Base-by-base conservation (phyloP, 2,797 vertebrate genomes). In the Sorex maritimensis region DNA sequence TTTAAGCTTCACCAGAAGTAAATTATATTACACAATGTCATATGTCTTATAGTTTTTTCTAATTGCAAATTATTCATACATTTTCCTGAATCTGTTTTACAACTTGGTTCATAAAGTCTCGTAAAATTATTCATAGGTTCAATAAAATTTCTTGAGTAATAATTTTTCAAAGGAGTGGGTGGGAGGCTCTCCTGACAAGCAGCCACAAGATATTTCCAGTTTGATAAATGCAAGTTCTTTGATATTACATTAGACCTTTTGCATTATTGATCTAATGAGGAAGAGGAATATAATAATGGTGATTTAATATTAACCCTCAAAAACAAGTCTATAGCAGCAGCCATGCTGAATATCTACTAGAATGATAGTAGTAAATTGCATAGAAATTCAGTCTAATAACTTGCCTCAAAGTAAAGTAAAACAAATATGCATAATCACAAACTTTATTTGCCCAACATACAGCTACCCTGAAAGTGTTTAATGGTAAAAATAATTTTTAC, bases 201-300 rank as follows among this genome's bases (percentile, higher is more conserved):
- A 86, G 3, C 52, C 86, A 85, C 67, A 92, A 87, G 52, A 44
- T 79, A 78, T 77, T 95, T 92, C 65, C 67, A 94, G 49, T 92
- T 79, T 94, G 90, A 86, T 85, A 82, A 93, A 94, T 87, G 68
- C 2, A 92, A 94, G 58, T 88, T 30, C 26, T 94, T 79, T 93
- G 78, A 79, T 71, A 91, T 86, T 82, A 74, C 93, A 87, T 96
- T 96, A 96, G 81, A 73, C 78, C 74, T 95, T 89, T 92, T 94
- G 81, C 67, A 93, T 95, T 96, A 97, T 94, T 94, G 67, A 96
- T 94, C 46, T 92, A 77, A 75, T 58, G 49, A 96, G 79, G 84
- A 96, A 91, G 89, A 79, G 8, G 24, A 72, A 91, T 67, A 26
- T 44, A 92, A 92, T 38, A 92, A 94, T 63, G 44, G 52, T 80